Conservation (phyloP, 2,888 invertebrate species). For the Conus canariensis region DNA sequence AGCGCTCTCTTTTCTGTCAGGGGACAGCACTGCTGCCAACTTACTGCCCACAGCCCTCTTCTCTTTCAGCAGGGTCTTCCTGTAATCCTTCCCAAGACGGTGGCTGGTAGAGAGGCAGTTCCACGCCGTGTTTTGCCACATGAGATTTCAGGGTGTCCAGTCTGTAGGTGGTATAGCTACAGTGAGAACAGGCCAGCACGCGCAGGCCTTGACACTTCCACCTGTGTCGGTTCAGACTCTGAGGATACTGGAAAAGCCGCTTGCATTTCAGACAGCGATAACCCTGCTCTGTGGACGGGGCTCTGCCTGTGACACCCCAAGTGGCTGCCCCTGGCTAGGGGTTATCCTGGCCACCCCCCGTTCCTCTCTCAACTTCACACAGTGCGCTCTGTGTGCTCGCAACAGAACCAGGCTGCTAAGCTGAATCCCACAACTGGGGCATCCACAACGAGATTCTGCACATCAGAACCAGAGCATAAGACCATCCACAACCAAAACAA, state of each 20-base stretch:
- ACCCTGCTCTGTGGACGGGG: not conserved
- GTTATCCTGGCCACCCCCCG: not conserved
- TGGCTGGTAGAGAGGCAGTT: not conserved
- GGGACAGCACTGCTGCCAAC: too few relatives aligned
- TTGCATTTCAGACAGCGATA: constrained; percentile 20
- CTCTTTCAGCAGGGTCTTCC: too few relatives aligned
- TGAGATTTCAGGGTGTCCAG: constrained; percentile 41
- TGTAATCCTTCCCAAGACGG: not conserved
- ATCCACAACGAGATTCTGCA: constrained; percentile 23
- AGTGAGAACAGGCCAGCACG: constrained; percentile 43
- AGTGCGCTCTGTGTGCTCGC: constrained; percentile 10
- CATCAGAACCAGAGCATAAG: constrained; percentile 11
- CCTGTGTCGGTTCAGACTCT: constrained; percentile 47
- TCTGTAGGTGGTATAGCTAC: constrained; percentile 43
- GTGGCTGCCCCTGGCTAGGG: not conserved
- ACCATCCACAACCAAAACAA: not conserved
- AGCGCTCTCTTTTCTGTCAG: not conserved
- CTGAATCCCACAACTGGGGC: constrained; percentile 21
- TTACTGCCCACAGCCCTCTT: too few relatives aligned
- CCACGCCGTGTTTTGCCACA: not conserved
- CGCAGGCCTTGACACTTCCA: constrained; percentile 50
- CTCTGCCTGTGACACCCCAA: not conserved
- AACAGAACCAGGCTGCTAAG: not conserved
- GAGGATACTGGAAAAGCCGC: constrained; percentile 40
- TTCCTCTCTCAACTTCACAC: not conserved